Evolutionary conservation across 2,113 vertebrate species (phyloP), one percentile per base, ranked within the genome.

Genomic region (Oncorhynchus tshawytscha): DNA sequence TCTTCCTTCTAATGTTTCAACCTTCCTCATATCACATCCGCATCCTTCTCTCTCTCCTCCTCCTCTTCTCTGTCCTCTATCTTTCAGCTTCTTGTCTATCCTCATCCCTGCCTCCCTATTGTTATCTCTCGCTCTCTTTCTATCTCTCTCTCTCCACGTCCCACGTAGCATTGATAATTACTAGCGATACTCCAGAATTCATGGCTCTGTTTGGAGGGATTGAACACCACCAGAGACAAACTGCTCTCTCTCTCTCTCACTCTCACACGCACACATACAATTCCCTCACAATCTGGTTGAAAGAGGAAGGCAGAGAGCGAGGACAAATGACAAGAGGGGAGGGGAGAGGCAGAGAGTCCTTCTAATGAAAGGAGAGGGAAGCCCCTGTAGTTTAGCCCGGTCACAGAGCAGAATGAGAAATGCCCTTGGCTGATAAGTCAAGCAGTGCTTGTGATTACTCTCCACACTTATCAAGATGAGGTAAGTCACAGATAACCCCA

Each of bases 361-460:
- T 74, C 71, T 81, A 85, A 88, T 86, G 77, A 69, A 84, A 78
- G 76, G 64, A 48, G 22, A 85, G 88, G 90, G 90, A 93, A 92
- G 79, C 89, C 92, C 86, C 87, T 49, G 84, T 86, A 84, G 84
- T 88, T 82, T 65, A 82, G 78, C 49, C 71, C 22, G 29, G 85
- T 86, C 72, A 25, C 81, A 80, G 73, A 78, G 76, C 69, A 76
- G 80, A 67, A 77, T 82, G 87, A 82, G 85, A 90, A 89, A 88
- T 89, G 91, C 87, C 93, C 92, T 93, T 92, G 90, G 90, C 84
- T 88, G 89, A 82, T 85, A 85, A 88, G 78, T 88, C 82, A 86
- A 85, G 91, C 88, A 87, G 82, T 51, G 75, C 85, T 78, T 83
- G 84, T 92, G 91, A 93, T 93, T 93, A 92, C 89, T 85, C 75